Base-by-base conservation (phyloP, 2,113 vertebrate genomes). In the Caloenas nicobarica region DNA sequence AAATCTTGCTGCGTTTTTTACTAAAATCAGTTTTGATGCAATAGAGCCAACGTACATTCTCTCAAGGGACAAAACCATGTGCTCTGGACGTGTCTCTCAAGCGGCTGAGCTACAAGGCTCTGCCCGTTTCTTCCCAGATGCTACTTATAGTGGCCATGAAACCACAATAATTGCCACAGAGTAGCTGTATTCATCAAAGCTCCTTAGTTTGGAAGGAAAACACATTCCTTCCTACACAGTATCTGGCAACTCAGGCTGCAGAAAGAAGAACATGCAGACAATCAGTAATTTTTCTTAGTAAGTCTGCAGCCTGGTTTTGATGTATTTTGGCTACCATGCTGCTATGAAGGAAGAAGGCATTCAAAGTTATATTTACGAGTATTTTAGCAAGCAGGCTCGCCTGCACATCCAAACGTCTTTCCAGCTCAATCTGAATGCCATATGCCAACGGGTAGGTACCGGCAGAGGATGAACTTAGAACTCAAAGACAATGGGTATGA, bases 141-240 rank as follows among this genome's bases (percentile, higher is more conserved):
- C 83, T 50, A n/a, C 36, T 64, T 46, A 58, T 0, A 77, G 77
- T 16, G 54, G 87, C 64, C 81, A 54, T 34, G 48, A 92, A 96
- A 78, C 36, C 19, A 66, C n/a, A 88, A 14, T 40, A 81, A 91
- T 33, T 66, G 78, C 53, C 87, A 74, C 33, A 64, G 44, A 87
- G 51, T 46, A 68, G 61, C 61, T 81, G 78, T 26, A 85, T n/a
- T 87, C 72, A 88, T 77, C 51, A 85, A 88, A 85, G 29, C 57
- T 74, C 34, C 78, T 46, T 33, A 48, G 66, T 64, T 11, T 51
- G 69, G 84, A 83, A 95, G 74, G 33, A 60, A 65, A 86, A 56
- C 23, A 68, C 65, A 79, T 71, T 91, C 86, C 76, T 92, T 83
- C 86, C 86, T 38, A 64, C 12, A 1, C 10, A 68, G 50, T 66